Percentiles rank a stretch among this genome's conserved stretches.
Conservation (phyloP, 64 coral and sea anemone species). For the Pachyseris speciosa region DNA sequence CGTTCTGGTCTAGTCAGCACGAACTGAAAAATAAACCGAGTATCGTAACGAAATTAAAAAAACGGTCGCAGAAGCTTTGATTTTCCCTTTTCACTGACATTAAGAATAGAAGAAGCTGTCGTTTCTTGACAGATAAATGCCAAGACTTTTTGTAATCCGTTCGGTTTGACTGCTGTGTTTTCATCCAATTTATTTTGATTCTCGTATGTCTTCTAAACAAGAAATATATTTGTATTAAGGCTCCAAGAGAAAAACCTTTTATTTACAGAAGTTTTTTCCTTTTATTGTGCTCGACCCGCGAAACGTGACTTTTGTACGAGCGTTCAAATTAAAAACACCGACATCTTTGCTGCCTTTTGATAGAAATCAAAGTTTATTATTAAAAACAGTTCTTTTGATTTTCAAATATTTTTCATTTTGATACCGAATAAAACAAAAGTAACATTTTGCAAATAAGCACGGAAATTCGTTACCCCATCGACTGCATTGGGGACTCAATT, state of each 20-base stretch:
- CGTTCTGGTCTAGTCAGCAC: neutral
- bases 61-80: neutral
- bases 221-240: constrained; percentile 22
- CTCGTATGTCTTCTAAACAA: neutral
- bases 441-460: neutral
- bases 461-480: neutral
- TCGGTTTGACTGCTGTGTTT: neutral
- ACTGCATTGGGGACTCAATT: neutral
- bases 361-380: constrained; percentile 50
- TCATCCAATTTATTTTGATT: constrained; percentile 5
- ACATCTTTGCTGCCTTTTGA: neutral
- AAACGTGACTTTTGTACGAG: constrained; percentile 3
- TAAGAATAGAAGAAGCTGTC: neutral
- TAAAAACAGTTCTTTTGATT: constrained; percentile 10
- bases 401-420: constrained; percentile 18
- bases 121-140: constrained; percentile 18
- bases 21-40: neutral
- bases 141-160: constrained; percentile 27
- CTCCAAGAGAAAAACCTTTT: neutral
- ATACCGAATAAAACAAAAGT: constrained; percentile 6
- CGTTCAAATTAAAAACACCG: constrained; percentile 12
- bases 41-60: neutral
- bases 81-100: neutral
- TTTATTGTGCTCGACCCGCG: neutral
- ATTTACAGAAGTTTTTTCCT: constrained; percentile 13